Evolutionary conservation across 2,888 invertebrate species (phyloP), one percentile per base, ranked within the genome.

Genomic region (Plagodis pulveraria): DNA sequence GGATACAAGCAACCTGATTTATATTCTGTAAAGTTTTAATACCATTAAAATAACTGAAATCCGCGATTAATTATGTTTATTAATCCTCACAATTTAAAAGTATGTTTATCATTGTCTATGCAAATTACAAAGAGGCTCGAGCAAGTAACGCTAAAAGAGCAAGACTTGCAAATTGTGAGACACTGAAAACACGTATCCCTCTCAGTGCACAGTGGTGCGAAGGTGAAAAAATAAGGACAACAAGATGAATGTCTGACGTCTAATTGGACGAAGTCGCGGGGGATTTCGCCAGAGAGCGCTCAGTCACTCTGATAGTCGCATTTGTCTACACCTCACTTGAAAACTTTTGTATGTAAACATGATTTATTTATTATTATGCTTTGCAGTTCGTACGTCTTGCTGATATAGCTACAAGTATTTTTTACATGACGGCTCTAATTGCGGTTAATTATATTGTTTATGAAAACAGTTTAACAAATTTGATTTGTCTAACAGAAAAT

Each of bases 191-290:
- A 41, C 40, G 22, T 22, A 22, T 22, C 45, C 50, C 49, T 22
- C 22, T 22, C 22, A 22, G 22, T 22, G 45, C 61, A 33, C 54
- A 54, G 51, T 58, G 56, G 58, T 43, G 58, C 49, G 52, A 48
- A 72, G 69, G 72, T 77, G 77, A 76, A 78, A 81, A 78, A 79
- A 74, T 73, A 76, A 75, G 75, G 72, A 76, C 73, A 76, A 74
- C 74, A 90, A 90, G 91, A 90, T 84, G 83, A 83, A 91, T 91
- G 89, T 80, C 69, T 84, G 89, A 84, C 88, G 79, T 81, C 81
- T 91, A 91, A 91, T 91, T 91, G 90, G 87, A 74, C 72, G 77
- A 77, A 81, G 85, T 86, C 90, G 77, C 89, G 74, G 71, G 90
- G 90, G 91, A 87, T 84, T 87, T n/a, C 58, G 12, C 68, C 71